Evolutionary conservation across 2,113 vertebrate species (phyloP), one percentile per base, ranked within the genome.

Genomic region (Oxygymnocypris stewartii): DNA sequence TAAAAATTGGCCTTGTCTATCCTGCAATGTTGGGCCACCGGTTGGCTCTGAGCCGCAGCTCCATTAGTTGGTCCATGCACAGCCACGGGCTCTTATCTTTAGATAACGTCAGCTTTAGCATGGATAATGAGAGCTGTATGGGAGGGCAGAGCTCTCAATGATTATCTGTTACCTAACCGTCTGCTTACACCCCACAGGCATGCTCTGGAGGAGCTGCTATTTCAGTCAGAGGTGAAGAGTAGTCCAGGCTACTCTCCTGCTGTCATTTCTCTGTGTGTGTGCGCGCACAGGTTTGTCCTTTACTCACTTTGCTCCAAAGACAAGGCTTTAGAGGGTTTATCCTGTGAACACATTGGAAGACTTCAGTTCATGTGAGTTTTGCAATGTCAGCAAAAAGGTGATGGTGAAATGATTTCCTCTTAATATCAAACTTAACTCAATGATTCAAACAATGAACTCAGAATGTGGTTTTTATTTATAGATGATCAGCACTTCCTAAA

Each of bases 91-190:
- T 88, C 82, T 87, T 67, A 35, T 88, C 87, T 89, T 95, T 94
- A 95, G 92, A 88, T 93, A 94, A 94, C 89, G 81, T 82, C 44
- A 35, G 90, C 92, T 94, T 94, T 93, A 89, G n/a, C 44, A 77
- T 86, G 47, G 89, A 87, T 91, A 92, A 92, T 91, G 89, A 90
- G 90, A 51, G 23, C 20, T n/a, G 73, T 12, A 16, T 82, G 54
- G 49, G 49, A 76, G 82, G 91, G 25, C 25, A 25, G 78, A 82
- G 85, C 87, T 81, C 82, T 89, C 49, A 20, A 88, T 91, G 94
- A 94, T 94, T 92, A 94, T 92, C 90, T 90, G 74, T 94, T 94
- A 94, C 92, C 92, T 94, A 95, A 95, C 87, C 35, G 16, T 10
- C 40, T 35, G 28, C 59, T 85, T 81, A 57, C 65, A 20, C 69